Evolutionary conservation across 2,888 invertebrate species (phyloP), one percentile per base, ranked within the genome.

Genomic region (Chromoteleia sp.): DNA sequence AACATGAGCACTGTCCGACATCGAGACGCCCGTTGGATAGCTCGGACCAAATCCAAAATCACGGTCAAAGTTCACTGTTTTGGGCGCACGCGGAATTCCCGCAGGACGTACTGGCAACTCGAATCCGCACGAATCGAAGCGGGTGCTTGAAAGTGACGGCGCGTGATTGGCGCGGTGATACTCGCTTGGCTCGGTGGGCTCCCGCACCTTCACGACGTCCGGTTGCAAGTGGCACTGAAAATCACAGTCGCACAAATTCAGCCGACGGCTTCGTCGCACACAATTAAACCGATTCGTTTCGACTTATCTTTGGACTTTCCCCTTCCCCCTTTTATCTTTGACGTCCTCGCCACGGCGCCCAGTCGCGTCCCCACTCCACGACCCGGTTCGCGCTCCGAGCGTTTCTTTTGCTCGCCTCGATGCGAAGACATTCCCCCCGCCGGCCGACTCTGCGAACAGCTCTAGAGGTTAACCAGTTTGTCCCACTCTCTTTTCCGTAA

Each of bases 1-100:
- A 91, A 90, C 91, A 91, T 92, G 89, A 91, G 89, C 86, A 91
- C 91, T 84, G 89, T 91, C 91, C 90, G 90, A 89, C 92, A 91
- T 92, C 87, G 89, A 92, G 90, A 89, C 77, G 89, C 84, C 80
- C 85, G 85, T 73, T 85, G 82, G 85, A 86, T 86, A 76, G 77
- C 87, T 85, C 81, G 85, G 86, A 80, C 87, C 84, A 84, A 86
- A 86, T 85, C 79, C 79, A 63, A 74, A 77, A 85, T 85, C 85
- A 86, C 85, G 7, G 58, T 68, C 70, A 29, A 50, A 25, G 5
- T 41, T 39, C 61, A 54, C 63, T 74, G 45, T n/a, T n/a, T n/a
- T n/a, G 17, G 2, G 6, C 33, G 5, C 33, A 4, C 33, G 5
- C 5, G 2, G 33, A 8, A 33, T 25, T 25, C 14, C 29, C 30